Evolutionary conservation across 1,140 invertebrate species (phyloP).

Genomic region (Megalopta genalis): DNA sequence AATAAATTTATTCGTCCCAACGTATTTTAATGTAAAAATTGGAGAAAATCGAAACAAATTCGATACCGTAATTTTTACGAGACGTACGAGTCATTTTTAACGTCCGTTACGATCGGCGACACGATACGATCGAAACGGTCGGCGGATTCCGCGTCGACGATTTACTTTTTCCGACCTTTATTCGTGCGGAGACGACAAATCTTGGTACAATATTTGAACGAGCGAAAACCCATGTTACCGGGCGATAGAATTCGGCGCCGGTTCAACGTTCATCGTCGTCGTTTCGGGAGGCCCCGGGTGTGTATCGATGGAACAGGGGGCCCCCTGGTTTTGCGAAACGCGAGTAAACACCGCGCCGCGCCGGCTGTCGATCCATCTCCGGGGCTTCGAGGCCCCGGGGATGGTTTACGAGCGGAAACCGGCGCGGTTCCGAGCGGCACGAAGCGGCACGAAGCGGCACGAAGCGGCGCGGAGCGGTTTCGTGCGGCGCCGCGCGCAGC

Average conservation of each 20-base stretch:
- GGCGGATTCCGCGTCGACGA: neutral
- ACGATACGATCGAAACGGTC: too few relatives aligned
- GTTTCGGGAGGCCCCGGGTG: neutral
- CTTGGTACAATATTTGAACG: conserved; percentile 63
- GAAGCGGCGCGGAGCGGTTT: too few relatives aligned
- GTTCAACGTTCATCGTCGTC: conserved; percentile 39
- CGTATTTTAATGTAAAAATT: too few relatives aligned
- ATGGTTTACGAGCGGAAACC: conserved; percentile 54
- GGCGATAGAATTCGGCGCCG: conserved; percentile 48
- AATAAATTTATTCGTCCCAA: too few relatives aligned
- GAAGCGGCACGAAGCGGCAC: too few relatives aligned
- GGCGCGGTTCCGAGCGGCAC: neutral
- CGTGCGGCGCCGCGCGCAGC: conserved; percentile 10
- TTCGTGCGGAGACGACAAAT: conserved; percentile 4
- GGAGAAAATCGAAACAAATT: too few relatives aligned
- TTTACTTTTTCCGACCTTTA: conserved; percentile 22
- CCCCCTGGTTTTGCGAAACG: conserved; percentile 45
- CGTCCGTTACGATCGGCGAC: too few relatives aligned
- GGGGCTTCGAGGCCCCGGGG: neutral
- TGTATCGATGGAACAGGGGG: conserved; percentile 5
- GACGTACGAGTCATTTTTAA: too few relatives aligned
- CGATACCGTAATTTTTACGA: too few relatives aligned
- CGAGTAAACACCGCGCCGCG: conserved; percentile 46
- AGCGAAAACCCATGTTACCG: conserved; percentile 46
- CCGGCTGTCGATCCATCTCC: conserved; percentile 1